Conservation (phyloP, 2,888 invertebrate genomes). For the Suillia variegata region DNA sequence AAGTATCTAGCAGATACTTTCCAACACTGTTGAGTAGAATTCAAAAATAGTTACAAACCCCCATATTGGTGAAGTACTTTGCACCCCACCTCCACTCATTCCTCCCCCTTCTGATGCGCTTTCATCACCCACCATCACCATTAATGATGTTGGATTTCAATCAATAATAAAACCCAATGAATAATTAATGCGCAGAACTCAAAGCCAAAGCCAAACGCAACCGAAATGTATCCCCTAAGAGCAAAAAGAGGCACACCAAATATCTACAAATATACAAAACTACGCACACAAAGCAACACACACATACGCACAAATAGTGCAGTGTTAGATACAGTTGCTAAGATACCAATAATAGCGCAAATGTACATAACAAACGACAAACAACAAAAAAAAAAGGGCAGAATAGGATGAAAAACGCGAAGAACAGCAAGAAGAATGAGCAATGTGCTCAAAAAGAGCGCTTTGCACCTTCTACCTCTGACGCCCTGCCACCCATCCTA, state of each 20-base stretch:
- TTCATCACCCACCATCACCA: background rate
- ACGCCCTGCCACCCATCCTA: background rate
- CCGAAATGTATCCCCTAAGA: background rate
- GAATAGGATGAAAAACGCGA: background rate
- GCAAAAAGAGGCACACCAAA: background rate
- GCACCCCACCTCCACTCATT: too few relatives aligned
- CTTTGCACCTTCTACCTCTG: background rate
- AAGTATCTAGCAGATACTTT: too few relatives aligned
- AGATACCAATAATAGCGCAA: background rate
- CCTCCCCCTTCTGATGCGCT: too few relatives aligned
- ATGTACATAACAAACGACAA: constrained; percentile 1
- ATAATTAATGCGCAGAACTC: background rate
- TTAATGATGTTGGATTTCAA: constrained; percentile 3
- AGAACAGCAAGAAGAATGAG: background rate
- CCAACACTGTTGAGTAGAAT: too few relatives aligned
- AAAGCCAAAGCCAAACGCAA: background rate
- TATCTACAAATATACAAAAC: background rate
- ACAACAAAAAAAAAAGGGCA: background rate
- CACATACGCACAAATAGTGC: background rate
- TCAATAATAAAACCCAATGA: background rate
- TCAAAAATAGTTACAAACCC: too few relatives aligned
- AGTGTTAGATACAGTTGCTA: constrained; percentile 2
- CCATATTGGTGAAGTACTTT: too few relatives aligned
- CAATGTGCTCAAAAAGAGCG: background rate
- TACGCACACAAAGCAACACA: too few relatives aligned